phyloP scores from a whole-genome alignment of 2,113 vertebrate genomes.

The Amphiprion percula region DNA sequence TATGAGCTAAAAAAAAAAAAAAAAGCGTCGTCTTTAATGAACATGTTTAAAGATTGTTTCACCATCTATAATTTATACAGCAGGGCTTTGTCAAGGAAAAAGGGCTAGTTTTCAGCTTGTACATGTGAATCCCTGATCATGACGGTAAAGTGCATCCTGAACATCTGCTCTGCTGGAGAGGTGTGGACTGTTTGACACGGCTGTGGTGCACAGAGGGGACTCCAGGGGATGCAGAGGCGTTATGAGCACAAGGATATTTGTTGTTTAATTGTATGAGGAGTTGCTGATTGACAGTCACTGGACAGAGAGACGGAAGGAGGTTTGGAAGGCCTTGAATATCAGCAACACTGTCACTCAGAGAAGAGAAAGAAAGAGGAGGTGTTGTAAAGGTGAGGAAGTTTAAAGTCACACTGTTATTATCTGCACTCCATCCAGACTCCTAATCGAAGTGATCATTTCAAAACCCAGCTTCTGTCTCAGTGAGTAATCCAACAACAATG shows the following conservation, averaged over 20 bases:
- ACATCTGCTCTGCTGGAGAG: conserved; percentile 61
- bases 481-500: conserved; percentile 15
- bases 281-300: conserved; percentile 90
- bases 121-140: conserved; percentile 65
- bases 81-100: conserved; percentile 72
- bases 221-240: conserved; percentile 48
- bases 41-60: conserved; percentile 85
- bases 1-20: conserved; percentile 72
- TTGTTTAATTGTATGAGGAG: conserved; percentile 82
- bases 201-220: conserved; percentile 19
- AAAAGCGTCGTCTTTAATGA: conserved; percentile 84
- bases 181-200: conserved; percentile 63
- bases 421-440: background rate
- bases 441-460: background rate
- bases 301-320: conserved; percentile 72
- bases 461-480: background rate
- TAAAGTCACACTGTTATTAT: conserved; percentile 9
- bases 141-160: conserved; percentile 57
- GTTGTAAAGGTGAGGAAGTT: conserved; percentile 13
- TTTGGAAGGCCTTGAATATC: conserved; percentile 52
- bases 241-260: conserved; percentile 86
- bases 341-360: conserved; percentile 40
- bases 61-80: conserved; percentile 84
- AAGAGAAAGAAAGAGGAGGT: conserved; percentile 6
- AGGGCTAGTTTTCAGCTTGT: conserved; percentile 67